Conservation (phyloP, 2,113 vertebrate genomes). For the Rafetus swinhoei region DNA sequence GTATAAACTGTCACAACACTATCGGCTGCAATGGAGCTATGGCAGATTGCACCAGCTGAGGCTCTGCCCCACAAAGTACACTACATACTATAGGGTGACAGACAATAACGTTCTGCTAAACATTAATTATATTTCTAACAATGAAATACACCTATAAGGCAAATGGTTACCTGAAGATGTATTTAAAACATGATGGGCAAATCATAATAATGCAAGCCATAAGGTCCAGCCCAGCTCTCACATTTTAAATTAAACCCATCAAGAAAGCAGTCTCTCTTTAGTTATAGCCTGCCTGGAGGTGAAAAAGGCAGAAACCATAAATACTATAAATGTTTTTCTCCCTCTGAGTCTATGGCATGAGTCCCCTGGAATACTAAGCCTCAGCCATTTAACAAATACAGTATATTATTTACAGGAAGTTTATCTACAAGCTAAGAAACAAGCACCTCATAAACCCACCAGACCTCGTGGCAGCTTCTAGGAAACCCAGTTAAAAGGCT, state of each 20-base stretch:
- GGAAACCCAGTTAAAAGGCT: background rate
- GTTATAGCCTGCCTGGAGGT: constrained; percentile 81
- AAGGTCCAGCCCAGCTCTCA: constrained; percentile 51
- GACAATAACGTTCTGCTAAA: constrained; percentile 80
- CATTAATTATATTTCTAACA: constrained; percentile 82
- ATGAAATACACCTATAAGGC: constrained; percentile 93
- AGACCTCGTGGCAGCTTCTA: background rate
- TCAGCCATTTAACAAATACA: background rate
- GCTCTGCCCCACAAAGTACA: constrained; percentile 77
- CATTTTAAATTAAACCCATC: constrained; percentile 36
- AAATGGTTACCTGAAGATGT: constrained; percentile 96
- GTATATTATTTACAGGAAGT: background rate
- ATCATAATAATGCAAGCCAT: constrained; percentile 83
- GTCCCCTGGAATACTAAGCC: constrained; percentile 3
- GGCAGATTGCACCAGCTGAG: constrained; percentile 58
- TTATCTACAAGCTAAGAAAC: background rate
- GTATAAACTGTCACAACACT: constrained; percentile 55
- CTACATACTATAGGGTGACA: constrained; percentile 83
- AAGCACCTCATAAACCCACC: background rate
- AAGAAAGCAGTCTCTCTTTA: constrained; percentile 82
- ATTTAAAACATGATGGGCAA: constrained; percentile 84
- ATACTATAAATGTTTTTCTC: background rate
- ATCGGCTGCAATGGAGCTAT: constrained; percentile 27
- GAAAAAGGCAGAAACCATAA: constrained; percentile 71
- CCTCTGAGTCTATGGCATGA: background rate